Percentiles rank a stretch among this genome's conserved stretches.
Conservation (phyloP, 1,140 invertebrate genomes). For the Anagrus nilaparvatae region DNA sequence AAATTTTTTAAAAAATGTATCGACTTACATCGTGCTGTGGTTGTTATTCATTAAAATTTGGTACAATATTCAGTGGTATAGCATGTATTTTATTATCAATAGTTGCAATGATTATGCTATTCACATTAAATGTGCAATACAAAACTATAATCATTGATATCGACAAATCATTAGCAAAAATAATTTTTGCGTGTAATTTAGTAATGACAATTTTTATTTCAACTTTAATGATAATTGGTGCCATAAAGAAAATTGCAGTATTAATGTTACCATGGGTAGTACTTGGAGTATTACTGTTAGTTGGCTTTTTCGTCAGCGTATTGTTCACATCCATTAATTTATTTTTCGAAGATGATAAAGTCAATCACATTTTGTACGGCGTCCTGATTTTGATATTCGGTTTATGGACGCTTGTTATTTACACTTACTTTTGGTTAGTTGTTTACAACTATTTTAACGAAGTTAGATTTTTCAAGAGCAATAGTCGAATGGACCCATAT, state of each 20-base stretch:
- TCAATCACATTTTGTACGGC: slow-evolving; percentile 43
- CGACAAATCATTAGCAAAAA: slow-evolving; percentile 50
- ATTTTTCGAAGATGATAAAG: slow-evolving; percentile 44
- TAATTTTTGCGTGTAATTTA: slow-evolving; percentile 69
- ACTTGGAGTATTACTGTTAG: slow-evolving; percentile 61
- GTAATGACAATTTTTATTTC: slow-evolving; percentile 72
- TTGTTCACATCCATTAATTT: slow-evolving; percentile 64
- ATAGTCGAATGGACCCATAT: slow-evolving; percentile 43
- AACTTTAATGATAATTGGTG: slow-evolving; percentile 60
- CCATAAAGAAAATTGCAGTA: slow-evolving; percentile 61
- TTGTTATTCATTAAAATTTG: slow-evolving; percentile 56
- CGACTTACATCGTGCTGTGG: slow-evolving; percentile 49
- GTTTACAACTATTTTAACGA: slow-evolving; percentile 69
- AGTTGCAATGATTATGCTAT: slow-evolving; percentile 44
- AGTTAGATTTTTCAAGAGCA: slow-evolving; percentile 54
- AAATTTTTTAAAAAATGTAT: slow-evolving; percentile 19
- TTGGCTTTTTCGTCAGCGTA: slow-evolving; percentile 62
- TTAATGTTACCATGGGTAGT: slow-evolving; percentile 75
- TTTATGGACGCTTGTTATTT: slow-evolving; percentile 50
- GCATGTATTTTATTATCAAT: slow-evolving; percentile 45
- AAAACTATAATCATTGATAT: slow-evolving; percentile 60
- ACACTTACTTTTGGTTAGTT: slow-evolving; percentile 65
- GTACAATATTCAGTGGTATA: slow-evolving; percentile 57
- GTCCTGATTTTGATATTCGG: slow-evolving; percentile 52
- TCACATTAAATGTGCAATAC: slow-evolving; percentile 49